A percentile compares a stretch with the other conserved stretches of the same genome.
These are phyloP conservation scores for Pseudomyrmex flavicornis DNA, from an alignment of 1,140 invertebrate genomes.

Conservation along the genomic window DNA sequence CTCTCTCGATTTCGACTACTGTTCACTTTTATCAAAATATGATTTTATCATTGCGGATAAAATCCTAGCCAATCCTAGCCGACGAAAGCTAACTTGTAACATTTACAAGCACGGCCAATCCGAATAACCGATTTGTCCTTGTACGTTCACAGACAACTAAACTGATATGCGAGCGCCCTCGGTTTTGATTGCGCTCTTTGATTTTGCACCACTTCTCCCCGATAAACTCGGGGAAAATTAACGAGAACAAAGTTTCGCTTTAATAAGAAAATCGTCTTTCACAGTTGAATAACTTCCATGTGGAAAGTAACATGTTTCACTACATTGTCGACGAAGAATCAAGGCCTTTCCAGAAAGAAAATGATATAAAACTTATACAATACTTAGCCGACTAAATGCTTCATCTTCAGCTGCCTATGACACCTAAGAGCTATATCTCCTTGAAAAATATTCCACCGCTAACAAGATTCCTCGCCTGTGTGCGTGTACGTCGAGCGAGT, in stretches of 20 bases:
- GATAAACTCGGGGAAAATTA: background rate
- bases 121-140: constrained; percentile 42
- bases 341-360: constrained; percentile 31
- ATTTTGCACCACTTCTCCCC: constrained; percentile 32
- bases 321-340: constrained; percentile 12
- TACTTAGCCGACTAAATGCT: constrained; percentile 64
- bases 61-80: constrained; percentile 17
- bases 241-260: background rate
- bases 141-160: constrained; percentile 54
- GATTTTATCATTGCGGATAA: constrained; percentile 17
- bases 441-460: constrained; percentile 27
- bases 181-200: constrained; percentile 71
- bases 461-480: background rate
- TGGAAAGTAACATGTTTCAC: background rate
- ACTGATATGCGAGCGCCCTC: constrained; percentile 70
- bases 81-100: background rate
- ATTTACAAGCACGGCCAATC: background rate
- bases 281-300: background rate
- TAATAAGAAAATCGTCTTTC: background rate
- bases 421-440: constrained; percentile 44
- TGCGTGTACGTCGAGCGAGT: background rate
- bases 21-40: constrained; percentile 63
- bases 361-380: constrained; percentile 39
- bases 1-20: constrained; percentile 23
- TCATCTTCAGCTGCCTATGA: constrained; percentile 57